Evolutionary conservation across 2,888 invertebrate genomes (phyloP).

Genomic region (Trileptium ribeirensis): DNA sequence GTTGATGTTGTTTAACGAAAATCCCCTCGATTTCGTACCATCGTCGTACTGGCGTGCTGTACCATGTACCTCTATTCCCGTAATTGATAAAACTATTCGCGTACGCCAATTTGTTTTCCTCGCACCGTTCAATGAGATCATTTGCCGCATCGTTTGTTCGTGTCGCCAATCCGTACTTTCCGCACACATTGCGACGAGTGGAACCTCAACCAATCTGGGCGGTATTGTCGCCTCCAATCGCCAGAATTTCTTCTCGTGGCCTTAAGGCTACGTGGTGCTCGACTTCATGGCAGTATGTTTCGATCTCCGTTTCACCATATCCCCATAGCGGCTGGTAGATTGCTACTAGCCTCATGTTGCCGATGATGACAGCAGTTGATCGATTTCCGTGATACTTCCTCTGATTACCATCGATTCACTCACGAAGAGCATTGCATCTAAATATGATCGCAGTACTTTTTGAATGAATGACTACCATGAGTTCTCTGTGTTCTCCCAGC

Average conservation of each 20-base stretch:
- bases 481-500: not conserved
- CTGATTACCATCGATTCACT: not conserved
- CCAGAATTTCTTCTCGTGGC: not conserved
- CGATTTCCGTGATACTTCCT: not conserved
- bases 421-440: not conserved
- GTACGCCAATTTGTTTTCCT: too few species aligned
- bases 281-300: not conserved
- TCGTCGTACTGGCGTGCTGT: not conserved
- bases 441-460: not conserved
- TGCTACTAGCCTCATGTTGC: not conserved
- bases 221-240: not conserved
- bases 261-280: not conserved
- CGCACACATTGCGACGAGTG: not conserved
- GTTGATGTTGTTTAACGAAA: not conserved
- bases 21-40: not conserved
- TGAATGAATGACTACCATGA: not conserved
- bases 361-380: not conserved
- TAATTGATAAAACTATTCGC: too few species aligned
- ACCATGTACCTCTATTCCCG: not conserved
- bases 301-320: not conserved
- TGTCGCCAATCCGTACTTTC: not conserved
- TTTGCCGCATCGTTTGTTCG: not conserved
- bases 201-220: too few species aligned
- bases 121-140: not conserved
- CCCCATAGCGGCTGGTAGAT: not conserved